Evolutionary conservation across 2,888 invertebrate genomes (phyloP), one percentile per base, ranked within the genome.

Genomic region (Dilophus febrilis): DNA sequence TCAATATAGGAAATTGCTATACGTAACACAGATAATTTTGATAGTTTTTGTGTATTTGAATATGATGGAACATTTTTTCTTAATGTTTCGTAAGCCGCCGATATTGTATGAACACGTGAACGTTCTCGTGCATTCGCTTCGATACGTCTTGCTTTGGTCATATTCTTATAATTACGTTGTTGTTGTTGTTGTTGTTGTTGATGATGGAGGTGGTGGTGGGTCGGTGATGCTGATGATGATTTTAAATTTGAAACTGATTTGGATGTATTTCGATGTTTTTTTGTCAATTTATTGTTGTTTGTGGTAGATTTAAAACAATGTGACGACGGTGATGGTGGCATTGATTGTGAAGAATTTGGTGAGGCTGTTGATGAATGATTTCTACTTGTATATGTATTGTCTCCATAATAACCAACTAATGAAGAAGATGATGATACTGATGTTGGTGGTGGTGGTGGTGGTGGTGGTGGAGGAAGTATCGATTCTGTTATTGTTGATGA

Each of bases 1-100:
- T 87, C 70, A 45, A 94, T 92, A 64, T 94, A 94, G 44, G 87
- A 84, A 59, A 90, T 88, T 3, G 92, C 91, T 57, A 92, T 88
- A 63, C 90, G 73, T 44, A 94, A 61, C 13, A 94, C 90, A 2
- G 91, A 90, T 38, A 94, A 63, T 56, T 94, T 94, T 1, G 90
- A 90, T 18, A 94, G 71, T 62, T 92, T 91, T 62, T 91, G 91
- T 55, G 87, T 85, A 57, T 88, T 82, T 32, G 90, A 88, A 58
- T 90, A 92, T 0, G 91, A 77, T 3, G 92, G 92, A 33, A 94
- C 81, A 1, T 88, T 71, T 43, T 70, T 67, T 34, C 92, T 69
- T 10, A 94, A 65, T 1, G 84, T 87, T 48, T 94, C 92, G 57
- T 92, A 94, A 1, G 92, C 92, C 0, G 91, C 91, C 53, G 90